These are phyloP conservation scores for Potorous gilbertii DNA, from an alignment of 2,797 vertebrate species.

Conservation along the genomic window DNA sequence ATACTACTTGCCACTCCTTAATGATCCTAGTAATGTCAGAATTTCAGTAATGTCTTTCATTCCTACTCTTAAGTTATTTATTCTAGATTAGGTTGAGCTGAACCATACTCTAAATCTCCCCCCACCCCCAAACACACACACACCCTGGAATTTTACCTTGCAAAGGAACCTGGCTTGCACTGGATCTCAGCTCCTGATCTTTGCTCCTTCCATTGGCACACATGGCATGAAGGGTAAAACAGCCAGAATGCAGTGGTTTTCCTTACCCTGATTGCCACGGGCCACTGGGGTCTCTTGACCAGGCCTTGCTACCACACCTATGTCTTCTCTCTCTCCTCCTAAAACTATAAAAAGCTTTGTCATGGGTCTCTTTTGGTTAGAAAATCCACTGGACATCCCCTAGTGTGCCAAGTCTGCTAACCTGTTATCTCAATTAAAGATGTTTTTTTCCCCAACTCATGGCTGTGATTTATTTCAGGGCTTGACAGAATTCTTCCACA, in stretches of 20 bases:
- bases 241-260: not conserved
- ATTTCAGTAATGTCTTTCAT: not conserved
- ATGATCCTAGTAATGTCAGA: not conserved
- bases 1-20: not conserved
- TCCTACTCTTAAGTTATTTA: not conserved
- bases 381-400: not conserved
- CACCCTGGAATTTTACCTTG: too few relatives aligned
- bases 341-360: too few relatives aligned
- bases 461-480: not conserved
- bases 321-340: not conserved
- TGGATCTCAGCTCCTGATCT: too few relatives aligned
- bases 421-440: not conserved
- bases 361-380: not conserved
- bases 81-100: not conserved
- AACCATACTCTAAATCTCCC: not conserved
- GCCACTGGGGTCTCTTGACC: not conserved
- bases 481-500: not conserved
- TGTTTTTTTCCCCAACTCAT: not conserved
- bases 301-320: not conserved
- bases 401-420: not conserved
- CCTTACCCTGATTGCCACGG: not conserved
- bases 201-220: not conserved
- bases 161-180: too few relatives aligned
- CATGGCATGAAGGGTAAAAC: not conserved
- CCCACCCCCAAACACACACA: too few relatives aligned